Conservation (phyloP, 2,888 invertebrate species). For the Mycalesis mineus region DNA sequence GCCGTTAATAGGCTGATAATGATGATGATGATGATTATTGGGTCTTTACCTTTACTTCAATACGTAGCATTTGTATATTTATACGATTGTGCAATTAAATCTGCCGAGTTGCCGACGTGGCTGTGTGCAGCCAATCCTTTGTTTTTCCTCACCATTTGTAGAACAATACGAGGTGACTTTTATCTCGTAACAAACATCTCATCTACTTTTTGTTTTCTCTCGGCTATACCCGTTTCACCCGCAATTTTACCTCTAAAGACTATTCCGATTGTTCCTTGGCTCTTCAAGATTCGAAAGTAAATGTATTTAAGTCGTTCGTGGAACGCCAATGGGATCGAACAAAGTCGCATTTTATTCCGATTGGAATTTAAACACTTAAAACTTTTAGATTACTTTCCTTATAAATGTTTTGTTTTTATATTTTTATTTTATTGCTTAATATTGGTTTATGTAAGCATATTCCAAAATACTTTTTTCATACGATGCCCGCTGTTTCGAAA, state of each 20-base stretch:
- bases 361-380: conserved; percentile 29
- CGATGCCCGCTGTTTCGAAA: not conserved
- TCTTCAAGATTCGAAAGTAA: conserved; percentile 37
- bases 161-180: conserved; percentile 67
- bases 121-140: conserved; percentile 46
- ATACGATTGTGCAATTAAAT: conserved; percentile 58
- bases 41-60: no score
- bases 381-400: conserved; percentile 1
- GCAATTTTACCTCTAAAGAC: conserved; percentile 47
- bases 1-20: no score
- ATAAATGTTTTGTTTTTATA: not conserved
- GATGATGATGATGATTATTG: no score
- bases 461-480: not conserved
- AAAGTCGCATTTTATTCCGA: conserved; percentile 39
- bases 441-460: conserved; percentile 6
- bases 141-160: conserved; percentile 66
- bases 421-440: conserved; percentile 3
- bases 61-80: not conserved
- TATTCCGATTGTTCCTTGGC: conserved; percentile 44
- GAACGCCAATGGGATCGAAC: conserved; percentile 36
- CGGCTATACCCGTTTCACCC: conserved; percentile 35
- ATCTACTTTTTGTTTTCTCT: conserved; percentile 49
- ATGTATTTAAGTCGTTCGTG: conserved; percentile 43
- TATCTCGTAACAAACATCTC: conserved; percentile 50
- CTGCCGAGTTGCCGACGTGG: conserved; percentile 56